phyloP scores from a whole-genome alignment of 2,888 invertebrate species.

The Sclerodermus sp. region DNA sequence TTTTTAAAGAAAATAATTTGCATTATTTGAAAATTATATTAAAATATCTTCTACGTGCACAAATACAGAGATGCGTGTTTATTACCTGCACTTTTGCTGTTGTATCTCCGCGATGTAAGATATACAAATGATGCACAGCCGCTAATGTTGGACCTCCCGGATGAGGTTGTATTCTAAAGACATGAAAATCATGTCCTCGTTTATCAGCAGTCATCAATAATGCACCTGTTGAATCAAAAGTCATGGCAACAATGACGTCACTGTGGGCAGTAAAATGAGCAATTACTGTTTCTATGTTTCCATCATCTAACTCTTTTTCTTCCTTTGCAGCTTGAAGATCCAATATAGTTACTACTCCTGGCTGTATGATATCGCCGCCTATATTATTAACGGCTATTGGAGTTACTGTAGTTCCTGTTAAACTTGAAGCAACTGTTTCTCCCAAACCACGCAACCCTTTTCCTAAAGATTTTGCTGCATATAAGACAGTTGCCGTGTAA shows the following conservation, averaged over 20 bases:
- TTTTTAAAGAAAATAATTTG: neutral
- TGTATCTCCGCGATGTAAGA: slow-evolving; percentile 93
- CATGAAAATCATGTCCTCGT: slow-evolving; percentile 92
- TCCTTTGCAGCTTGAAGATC: slow-evolving; percentile 75
- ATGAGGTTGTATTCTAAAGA: slow-evolving; percentile 93
- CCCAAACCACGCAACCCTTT: slow-evolving; percentile 88
- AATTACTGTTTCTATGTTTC: slow-evolving; percentile 73
- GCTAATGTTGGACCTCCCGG: slow-evolving; percentile 84
- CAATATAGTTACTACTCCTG: slow-evolving; percentile 86
- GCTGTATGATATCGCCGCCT: slow-evolving; percentile 67
- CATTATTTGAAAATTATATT: neutral
- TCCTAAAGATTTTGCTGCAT: slow-evolving; percentile 91
- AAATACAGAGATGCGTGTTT: no score
- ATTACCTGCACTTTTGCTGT: slow-evolving; percentile 84
- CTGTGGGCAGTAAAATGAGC: slow-evolving; percentile 88
- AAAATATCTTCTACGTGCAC: neutral
- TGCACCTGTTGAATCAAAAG: slow-evolving; percentile 89
- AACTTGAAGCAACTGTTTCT: slow-evolving; percentile 87
- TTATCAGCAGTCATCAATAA: slow-evolving; percentile 88
- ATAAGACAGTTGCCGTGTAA: slow-evolving; percentile 89
- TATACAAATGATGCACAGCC: slow-evolving; percentile 92
- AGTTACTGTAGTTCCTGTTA: slow-evolving; percentile 64
- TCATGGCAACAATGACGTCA: slow-evolving; percentile 85
- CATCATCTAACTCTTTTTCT: slow-evolving; percentile 63
- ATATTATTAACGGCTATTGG: slow-evolving; percentile 37